phyloP scores from a whole-genome alignment of 2,113 vertebrate species.

The Rousettus leschenaultii region DNA sequence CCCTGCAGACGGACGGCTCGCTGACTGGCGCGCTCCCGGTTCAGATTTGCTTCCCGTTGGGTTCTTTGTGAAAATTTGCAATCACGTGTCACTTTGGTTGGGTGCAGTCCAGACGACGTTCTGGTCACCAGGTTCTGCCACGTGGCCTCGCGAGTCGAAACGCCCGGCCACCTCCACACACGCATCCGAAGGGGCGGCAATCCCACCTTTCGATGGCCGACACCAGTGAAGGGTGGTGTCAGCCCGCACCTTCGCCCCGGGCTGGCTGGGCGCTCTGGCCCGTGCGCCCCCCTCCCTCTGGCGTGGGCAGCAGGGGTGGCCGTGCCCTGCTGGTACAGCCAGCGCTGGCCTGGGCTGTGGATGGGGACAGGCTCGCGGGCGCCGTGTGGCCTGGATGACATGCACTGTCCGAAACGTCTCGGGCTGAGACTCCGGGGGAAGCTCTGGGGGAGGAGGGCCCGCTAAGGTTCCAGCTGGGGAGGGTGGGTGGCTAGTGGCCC shows the following conservation, averaged over 20 bases:
- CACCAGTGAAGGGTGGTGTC: accelerated
- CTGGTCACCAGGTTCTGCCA: neutral
- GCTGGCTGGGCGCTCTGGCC: neutral
- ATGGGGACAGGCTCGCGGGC: too few relatives aligned
- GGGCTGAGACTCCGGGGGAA: too few relatives aligned
- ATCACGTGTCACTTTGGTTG: neutral
- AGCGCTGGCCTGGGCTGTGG: too few relatives aligned
- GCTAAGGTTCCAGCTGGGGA: too few relatives aligned
- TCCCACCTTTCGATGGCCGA: neutral
- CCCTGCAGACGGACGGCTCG: neutral
- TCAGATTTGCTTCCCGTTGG: neutral
- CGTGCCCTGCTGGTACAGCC: too few relatives aligned
- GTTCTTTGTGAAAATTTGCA: neutral
- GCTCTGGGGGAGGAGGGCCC: too few relatives aligned
- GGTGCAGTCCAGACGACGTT: too few relatives aligned
- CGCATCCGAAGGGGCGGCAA: too few relatives aligned
- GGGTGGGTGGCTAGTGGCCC: too few relatives aligned
- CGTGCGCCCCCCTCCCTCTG: neutral
- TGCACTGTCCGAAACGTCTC: too few relatives aligned
- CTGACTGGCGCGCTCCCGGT: neutral
- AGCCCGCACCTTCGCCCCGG: accelerated
- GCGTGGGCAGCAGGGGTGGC: too few relatives aligned
- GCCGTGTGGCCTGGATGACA: too few relatives aligned
- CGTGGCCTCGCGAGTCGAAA: neutral
- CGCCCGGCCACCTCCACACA: accelerated